phyloP scores from a whole-genome alignment of 2,113 vertebrate genomes.

The Coptodon bakossiorum region DNA sequence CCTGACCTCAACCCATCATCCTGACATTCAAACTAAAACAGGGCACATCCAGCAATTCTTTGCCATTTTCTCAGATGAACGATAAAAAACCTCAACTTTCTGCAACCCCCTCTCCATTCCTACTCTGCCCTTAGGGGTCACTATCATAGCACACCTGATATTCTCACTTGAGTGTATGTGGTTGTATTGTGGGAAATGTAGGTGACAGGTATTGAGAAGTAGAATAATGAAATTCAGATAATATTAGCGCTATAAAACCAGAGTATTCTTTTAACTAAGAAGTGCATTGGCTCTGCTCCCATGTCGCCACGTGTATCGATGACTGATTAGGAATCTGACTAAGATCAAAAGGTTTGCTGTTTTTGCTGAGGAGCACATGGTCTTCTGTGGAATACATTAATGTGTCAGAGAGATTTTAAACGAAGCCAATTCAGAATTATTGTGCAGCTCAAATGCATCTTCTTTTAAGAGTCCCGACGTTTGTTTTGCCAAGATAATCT shows the following conservation, averaged over 20 bases:
- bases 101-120: background rate
- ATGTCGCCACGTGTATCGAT: background rate
- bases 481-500: background rate
- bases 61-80: background rate
- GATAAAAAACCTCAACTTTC: fast-evolving
- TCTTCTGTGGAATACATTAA: background rate
- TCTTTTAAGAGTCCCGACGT: background rate
- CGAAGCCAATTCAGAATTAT: background rate
- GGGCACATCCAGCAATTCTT: background rate
- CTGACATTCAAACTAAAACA: background rate
- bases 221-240: background rate
- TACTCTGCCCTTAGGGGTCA: background rate
- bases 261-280: background rate
- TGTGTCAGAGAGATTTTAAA: background rate
- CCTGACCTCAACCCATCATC: background rate
- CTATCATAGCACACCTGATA: background rate
- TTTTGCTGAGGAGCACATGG: background rate
- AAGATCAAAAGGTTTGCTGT: background rate
- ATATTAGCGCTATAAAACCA: background rate
- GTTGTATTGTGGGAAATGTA: background rate
- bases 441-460: background rate
- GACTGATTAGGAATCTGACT: background rate
- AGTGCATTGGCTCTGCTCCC: background rate
- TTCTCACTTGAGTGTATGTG: background rate
- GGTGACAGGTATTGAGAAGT: background rate